Conservation (phyloP, 2,888 invertebrate genomes). For the Thumatha senex region DNA sequence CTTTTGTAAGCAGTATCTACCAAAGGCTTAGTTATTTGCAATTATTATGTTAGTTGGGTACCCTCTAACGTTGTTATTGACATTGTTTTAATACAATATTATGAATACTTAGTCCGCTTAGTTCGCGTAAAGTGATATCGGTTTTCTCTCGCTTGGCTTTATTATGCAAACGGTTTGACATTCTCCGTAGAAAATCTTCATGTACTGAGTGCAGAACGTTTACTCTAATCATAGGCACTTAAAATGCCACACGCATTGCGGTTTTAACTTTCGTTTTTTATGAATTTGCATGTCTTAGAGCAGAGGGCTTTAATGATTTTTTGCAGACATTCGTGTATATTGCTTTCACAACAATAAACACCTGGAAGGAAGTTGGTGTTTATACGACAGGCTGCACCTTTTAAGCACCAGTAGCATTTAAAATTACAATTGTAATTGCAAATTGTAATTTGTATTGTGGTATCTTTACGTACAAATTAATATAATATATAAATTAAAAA, state of each 20-base stretch:
- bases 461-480: too few relatives aligned
- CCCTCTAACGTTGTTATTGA: constrained; percentile 44
- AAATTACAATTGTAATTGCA: too few relatives aligned
- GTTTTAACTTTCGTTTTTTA: constrained; percentile 11
- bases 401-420: too few relatives aligned
- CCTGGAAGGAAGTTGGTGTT: too few relatives aligned
- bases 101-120: constrained; percentile 46
- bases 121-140: constrained; percentile 35
- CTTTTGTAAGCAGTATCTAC: constrained; percentile 34
- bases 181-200: constrained; percentile 30
- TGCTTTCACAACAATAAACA: too few relatives aligned
- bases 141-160: constrained; percentile 14
- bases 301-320: too few relatives aligned
- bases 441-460: too few relatives aligned
- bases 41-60: constrained; percentile 62
- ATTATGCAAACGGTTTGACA: constrained; percentile 35
- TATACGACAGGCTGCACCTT: too few relatives aligned
- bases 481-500: too few relatives aligned
- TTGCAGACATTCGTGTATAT: too few relatives aligned
- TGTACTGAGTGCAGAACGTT: constrained; percentile 22
- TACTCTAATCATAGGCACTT: constrained; percentile 20
- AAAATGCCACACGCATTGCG: constrained; percentile 20
- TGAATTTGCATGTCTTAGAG: constrained; percentile 3
- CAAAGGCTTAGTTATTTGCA: constrained; percentile 53
- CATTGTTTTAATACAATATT: constrained; percentile 65